Evolutionary conservation across 2,113 vertebrate genomes (phyloP), one percentile per base, ranked within the genome.

Genomic region (Indicator indicator): DNA sequence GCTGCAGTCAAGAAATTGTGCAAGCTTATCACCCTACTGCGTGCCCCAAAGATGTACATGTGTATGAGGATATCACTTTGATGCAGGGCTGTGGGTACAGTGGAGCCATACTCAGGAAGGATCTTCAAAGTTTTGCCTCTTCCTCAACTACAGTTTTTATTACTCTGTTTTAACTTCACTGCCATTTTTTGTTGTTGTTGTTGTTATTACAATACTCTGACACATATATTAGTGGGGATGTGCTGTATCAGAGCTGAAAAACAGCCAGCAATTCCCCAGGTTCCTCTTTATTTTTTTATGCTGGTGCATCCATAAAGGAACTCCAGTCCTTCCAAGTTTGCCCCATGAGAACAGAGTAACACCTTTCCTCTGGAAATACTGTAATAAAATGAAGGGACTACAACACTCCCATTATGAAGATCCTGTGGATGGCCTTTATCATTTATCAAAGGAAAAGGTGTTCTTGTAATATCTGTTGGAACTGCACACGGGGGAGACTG

Each of bases 351-450:
- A 74, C 86, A 92, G 75, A 96, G 91, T 96, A 98, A 95, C 92
- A 95, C 96, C 90, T 91, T 97, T 97, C 82, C 40, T 91, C 92
- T 96, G 91, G 91, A 96, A 96, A 96, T 93, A 96, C 88, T 95
- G 95, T 97, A 96, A 97, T 97, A 97, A 97, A 97, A 94, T 93
- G 94, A 96, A 97, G 96, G 96, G 91, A 97, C 97, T 95, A 76
- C 83, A 95, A 60, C 91, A 67, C 65, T 94, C 89, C 80, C 88
- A 87, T 97, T 97, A 96, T 86, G 85, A 96, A 95, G 89, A 98
- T 95, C 86, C 91, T 89, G 94, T 74, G 80, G 74, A 95, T 96
- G 86, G 93, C 85, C 94, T 97, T 96, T 90, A 96, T 97, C 80
- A 97, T 97, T 96, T 97, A 93, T 95, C 90, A 93, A 96, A 96